Evolutionary conservation across 30 jellyfish, hydroid and myxozoan species (phyloP).

Genomic region (Phacellophora camtschatica): DNA sequence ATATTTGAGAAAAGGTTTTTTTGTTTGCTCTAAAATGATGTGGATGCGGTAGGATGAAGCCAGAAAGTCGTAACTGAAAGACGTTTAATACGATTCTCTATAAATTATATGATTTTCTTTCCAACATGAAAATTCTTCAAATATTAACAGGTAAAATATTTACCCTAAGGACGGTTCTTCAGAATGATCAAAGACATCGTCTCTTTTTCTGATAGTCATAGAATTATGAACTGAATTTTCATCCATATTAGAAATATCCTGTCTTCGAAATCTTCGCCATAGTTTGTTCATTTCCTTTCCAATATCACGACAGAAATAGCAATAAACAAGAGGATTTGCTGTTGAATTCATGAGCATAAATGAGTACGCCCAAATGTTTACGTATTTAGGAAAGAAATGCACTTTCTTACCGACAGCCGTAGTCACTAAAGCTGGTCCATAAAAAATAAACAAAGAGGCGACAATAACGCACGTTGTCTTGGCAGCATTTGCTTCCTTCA

Average conservation of each 20-base stretch:
- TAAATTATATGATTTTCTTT: too few species aligned
- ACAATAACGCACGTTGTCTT: constrained; percentile 53
- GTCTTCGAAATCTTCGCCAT: constrained; percentile 9
- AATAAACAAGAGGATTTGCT: constrained; percentile 59
- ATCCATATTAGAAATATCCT: neutral
- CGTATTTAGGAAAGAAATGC: constrained; percentile 22
- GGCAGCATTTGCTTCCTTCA: constrained; percentile 68
- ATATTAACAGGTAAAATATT: too few species aligned
- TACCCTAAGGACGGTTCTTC: too few species aligned
- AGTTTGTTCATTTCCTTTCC: constrained; percentile 30
- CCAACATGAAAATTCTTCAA: too few species aligned
- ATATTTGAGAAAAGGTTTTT: too few species aligned
- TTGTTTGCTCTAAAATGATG: too few species aligned
- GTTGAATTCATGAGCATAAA: constrained; percentile 62
- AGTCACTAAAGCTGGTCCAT: constrained; percentile 54
- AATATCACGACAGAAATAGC: constrained; percentile 59
- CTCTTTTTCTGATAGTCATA: too few species aligned
- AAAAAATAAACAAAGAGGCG: constrained; percentile 26
- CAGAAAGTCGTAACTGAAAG: too few species aligned
- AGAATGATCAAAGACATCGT: too few species aligned
- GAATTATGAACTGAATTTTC: too few species aligned
- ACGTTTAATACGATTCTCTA: too few species aligned
- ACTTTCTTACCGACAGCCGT: constrained; percentile 35
- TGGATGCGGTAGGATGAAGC: too few species aligned
- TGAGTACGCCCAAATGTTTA: constrained; percentile 65